Evolutionary conservation across 2,113 vertebrate genomes (phyloP).

Genomic region (Pungitius pungitius): DNA sequence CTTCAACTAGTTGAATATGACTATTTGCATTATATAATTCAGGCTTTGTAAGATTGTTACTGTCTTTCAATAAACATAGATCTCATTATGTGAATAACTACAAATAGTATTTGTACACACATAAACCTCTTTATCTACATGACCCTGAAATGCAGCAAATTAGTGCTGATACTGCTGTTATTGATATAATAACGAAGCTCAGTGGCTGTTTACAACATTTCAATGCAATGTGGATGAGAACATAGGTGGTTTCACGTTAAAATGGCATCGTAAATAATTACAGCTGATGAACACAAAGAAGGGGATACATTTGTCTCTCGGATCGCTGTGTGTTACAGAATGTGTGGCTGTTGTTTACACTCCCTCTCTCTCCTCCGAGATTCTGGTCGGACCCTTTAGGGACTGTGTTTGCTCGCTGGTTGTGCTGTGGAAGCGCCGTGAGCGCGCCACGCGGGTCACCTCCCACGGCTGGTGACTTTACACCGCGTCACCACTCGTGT

Average conservation of each 20-base stretch:
- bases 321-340: not conserved
- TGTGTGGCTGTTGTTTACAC: not conserved
- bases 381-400: too few species aligned
- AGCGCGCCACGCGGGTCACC: too few species aligned
- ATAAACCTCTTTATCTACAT: too few species aligned
- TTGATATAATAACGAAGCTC: not conserved
- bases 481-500: too few species aligned
- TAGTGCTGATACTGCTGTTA: not conserved
- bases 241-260: too few species aligned
- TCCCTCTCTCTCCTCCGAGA: not conserved
- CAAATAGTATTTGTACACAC: too few species aligned
- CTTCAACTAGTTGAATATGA: not conserved
- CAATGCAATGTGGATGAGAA: not conserved
- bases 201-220: not conserved
- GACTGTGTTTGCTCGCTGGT: too few species aligned
- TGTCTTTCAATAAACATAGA: not conserved
- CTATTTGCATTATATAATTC: not conserved
- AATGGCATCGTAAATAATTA: not conserved
- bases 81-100: not conserved
- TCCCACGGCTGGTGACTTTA: too few species aligned
- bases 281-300: not conserved
- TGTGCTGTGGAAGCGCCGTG: too few species aligned
- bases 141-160: not conserved
- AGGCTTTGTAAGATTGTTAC: not conserved
- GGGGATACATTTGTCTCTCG: not conserved